Evolutionary conservation across 2,888 invertebrate genomes (phyloP), one percentile per base, ranked within the genome.

Genomic region (Rhorus exstirpatorius): DNA sequence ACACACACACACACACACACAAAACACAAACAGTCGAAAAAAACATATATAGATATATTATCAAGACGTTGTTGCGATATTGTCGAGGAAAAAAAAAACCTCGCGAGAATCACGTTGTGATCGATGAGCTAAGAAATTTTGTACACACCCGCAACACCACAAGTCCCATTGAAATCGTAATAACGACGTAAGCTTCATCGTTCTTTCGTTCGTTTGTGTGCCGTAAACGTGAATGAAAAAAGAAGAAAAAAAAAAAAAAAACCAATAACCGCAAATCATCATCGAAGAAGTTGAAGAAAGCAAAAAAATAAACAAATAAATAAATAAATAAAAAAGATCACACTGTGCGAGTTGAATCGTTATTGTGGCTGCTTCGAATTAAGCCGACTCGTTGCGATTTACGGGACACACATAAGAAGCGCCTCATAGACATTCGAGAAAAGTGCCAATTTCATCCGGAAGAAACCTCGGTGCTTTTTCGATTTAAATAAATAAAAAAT

Each of bases 61-160:
- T 87, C 83, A 84, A 89, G 85, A 85, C 79, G 84, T 88, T 85
- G 87, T 87, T 87, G 86, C 84, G 85, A 89, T 86, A 86, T 83
- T 85, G 78, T 84, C 83, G 44, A 44, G 41, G 81, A 38, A 81
- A 86, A 84, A n/a, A n/a, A n/a, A n/a, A 88, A 78, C 63, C 80
- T 81, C 86, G 77, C 87, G 88, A 88, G 90, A 90, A 89, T 89
- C 85, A 87, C 86, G 85, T 44, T 31, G 88, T 89, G 87, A 89
- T 88, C 19, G 87, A 87, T 87, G 88, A 87, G 86, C 87, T 88
- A 83, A 88, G 87, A 89, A 89, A 90, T 91, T 76, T 91, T 91
- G 87, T 91, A 91, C 87, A 86, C 87, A 84, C 86, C 53, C 31
- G 26, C 14, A 10, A 55, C 53, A 70, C 38, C 24, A 35, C 53